Percentiles rank a stretch among this genome's conserved stretches.
Evolutionary conservation across 2,113 vertebrate genomes (phyloP).

Genomic region (Sprattus sprattus): DNA sequence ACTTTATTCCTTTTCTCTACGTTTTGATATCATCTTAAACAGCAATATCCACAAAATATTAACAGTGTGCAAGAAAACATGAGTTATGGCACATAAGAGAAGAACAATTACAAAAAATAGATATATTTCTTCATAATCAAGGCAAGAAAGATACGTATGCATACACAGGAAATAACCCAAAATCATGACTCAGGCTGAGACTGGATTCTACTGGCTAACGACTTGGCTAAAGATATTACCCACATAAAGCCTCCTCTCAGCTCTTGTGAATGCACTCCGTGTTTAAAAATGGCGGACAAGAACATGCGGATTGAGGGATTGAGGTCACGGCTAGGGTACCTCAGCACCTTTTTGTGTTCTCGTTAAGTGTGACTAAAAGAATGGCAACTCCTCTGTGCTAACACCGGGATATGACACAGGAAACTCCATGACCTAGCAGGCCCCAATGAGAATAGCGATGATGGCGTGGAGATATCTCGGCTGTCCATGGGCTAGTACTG

Average conservation of each 20-base stretch:
- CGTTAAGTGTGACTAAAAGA: background rate
- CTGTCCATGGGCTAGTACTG: background rate
- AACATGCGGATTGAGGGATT: too few species aligned
- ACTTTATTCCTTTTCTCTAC: constrained; percentile 73
- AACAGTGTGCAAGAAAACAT: constrained; percentile 80
- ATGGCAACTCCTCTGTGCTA: constrained; percentile 42
- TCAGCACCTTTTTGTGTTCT: constrained; percentile 37
- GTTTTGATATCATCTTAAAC: constrained; percentile 69
- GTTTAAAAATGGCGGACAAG: constrained; percentile 13
- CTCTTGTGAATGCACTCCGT: constrained; percentile 25
- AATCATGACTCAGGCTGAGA: constrained; percentile 58
- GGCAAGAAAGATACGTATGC: constrained; percentile 68
- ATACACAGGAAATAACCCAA: constrained; percentile 72
- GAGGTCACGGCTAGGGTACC: constrained; percentile 13
- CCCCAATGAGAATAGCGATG: background rate
- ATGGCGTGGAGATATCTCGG: background rate
- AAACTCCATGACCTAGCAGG: background rate
- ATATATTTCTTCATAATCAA: constrained; percentile 75
- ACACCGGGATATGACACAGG: background rate
- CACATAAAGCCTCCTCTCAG: constrained; percentile 35
- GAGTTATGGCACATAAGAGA: constrained; percentile 78
- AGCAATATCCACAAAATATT: constrained; percentile 81
- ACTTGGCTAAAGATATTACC: constrained; percentile 31
- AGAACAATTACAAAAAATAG: constrained; percentile 78
- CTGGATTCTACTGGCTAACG: constrained; percentile 39